Base-by-base conservation (phyloP, 2,113 vertebrate species). In the Columba livia region DNA sequence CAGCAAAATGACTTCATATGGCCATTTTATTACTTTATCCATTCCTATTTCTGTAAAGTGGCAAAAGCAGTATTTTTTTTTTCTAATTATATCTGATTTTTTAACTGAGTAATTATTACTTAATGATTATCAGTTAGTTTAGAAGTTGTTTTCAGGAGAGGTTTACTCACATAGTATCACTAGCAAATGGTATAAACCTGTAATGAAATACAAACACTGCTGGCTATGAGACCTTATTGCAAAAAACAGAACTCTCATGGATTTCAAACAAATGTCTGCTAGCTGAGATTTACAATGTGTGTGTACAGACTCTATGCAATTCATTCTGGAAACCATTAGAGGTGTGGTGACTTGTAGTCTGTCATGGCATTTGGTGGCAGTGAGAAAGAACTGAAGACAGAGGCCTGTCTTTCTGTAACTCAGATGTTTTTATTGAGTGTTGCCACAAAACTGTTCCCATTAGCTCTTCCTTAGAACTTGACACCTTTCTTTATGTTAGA, bases 351-450 rank as follows among this genome's bases (percentile, higher is more conserved):
- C 13, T 58, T 51, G 38, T 34, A 40, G 11, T 36, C 12, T 61
- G 18, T 21, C 5, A 0, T 3, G 28, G 38, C 47, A n/a, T 40
- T 26, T 56, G 19, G 2, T 64, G n/a, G 12, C 23, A 50, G 44
- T 38, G 24, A 75, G 71, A 57, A 79, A 71, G 36, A 79, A 15
- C 26, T n/a, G 28, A 75, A 67, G 42, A n/a, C 5, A 19, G 32
- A 80, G 36, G 13, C 12, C 36, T 54, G 42, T 11, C 12, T 72
- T 82, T 16, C 1, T 0, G 4, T 56, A 64, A 21, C 16, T 67
- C 29, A 12, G 47, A 20, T 8, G 3, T 50, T 79, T 1, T 1
- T 60, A 6, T 2, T 60, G 25, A 51, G 44, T 0, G 3, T 31
- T 23, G 10, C 29, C 19, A 26, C 25, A 64, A 1, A 5, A 25